Evolutionary conservation across 2,888 invertebrate species (phyloP), one percentile per base, ranked within the genome.

Genomic region (Thymelicus lineola): DNA sequence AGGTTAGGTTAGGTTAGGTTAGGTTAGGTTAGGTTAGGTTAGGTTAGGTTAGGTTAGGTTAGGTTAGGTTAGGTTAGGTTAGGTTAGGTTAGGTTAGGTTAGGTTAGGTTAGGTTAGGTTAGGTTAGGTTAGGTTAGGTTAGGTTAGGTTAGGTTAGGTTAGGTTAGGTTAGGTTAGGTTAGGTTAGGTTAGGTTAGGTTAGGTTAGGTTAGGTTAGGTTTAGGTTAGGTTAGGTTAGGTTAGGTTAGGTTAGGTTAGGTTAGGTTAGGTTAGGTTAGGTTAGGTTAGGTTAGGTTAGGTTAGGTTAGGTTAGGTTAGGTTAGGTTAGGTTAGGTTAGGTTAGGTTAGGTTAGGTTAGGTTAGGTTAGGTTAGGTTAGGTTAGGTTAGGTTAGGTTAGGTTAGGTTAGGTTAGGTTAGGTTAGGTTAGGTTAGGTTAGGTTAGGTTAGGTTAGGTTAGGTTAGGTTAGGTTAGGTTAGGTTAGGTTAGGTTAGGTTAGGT

Each of bases 271-370:
- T n/a, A n/a, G n/a, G n/a, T n/a, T n/a, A n/a, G n/a, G n/a, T n/a
- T n/a, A n/a, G n/a, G n/a, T n/a, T n/a, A n/a, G n/a, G n/a, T n/a
- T n/a, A n/a, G n/a, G n/a, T n/a, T n/a, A n/a, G n/a, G n/a, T 72
- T 72, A 72, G 69, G 69, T 72, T 72, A 70, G 69, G 70, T 72
- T 72, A 72, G 72, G 72, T 72, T 72, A 72, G 72, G 72, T 72
- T 72, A 72, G 72, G 72, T 72, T 72, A 72, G 72, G 72, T 72
- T 72, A 72, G 72, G 72, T 72, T 72, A 72, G 72, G 72, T 72
- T 72, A 72, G 72, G 72, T 72, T 72, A 72, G 72, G 72, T 72
- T 72, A 72, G n/a, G n/a, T n/a, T n/a, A n/a, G n/a, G n/a, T n/a
- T n/a, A n/a, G n/a, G n/a, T n/a, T n/a, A n/a, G n/a, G n/a, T n/a